Base-by-base conservation (phyloP, 2,113 vertebrate genomes). In the Perca schrenkii region DNA sequence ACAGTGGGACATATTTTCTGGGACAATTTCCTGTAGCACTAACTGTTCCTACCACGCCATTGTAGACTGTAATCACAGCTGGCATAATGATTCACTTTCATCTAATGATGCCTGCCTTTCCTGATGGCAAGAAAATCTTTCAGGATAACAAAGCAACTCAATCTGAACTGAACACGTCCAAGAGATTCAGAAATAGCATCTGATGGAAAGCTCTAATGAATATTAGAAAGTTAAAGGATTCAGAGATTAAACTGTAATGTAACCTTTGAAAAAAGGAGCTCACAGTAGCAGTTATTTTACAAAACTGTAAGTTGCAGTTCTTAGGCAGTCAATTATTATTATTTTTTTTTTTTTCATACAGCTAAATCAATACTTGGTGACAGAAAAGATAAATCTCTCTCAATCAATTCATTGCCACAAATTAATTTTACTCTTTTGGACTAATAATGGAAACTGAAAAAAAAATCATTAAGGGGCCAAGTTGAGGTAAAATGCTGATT, bases 21-120 rank as follows among this genome's bases (percentile, higher is more conserved):
- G 58, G 52, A 75, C 43, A 58, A 8, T 62, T 72, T 76, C 65
- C 80, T 57, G 34, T 25, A 28, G 81, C 1, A 4, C 8, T 63
- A 70, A 78, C 80, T 75, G 49, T 71, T 71, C 65, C 49, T 58
- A 28, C 43, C 1, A n/a, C 67, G 74, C 10, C 66, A 50, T 31
- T 52, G 66, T 25, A 60, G 71, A 82, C 49, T 72, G 46, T 79
- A 69, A 89, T 79, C 79, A 66, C 82, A 79, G 56, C 78, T 79
- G 71, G 43, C 14, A 16, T 77, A 36, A 73, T 46, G 67, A 74
- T 61, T 62, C 67, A 69, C 62, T 72, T 80, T 75, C 63, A 46
- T 73, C 66, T 80, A 72, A 72, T 21, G 67, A 70, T 60, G 74
- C 34, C 28, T n/a, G 25, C 47, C 19, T 62, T 57, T 83, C 43